A percentile compares a stretch with the other conserved stretches of the same genome.
phyloP scores from a whole-genome alignment of 1,140 invertebrate species.

The Lepidurus arcticus region DNA sequence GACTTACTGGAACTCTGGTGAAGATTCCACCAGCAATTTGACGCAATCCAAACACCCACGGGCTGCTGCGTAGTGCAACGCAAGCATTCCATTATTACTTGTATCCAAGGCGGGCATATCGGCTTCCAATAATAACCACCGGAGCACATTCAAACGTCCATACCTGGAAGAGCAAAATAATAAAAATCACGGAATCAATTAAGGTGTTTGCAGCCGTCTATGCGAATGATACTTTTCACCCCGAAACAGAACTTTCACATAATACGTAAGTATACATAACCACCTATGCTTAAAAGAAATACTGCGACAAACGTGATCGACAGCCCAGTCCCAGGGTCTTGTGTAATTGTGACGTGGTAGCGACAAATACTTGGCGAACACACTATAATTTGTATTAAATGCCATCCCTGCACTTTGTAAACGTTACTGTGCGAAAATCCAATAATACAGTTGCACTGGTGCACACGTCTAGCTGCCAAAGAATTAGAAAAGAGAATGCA shows the following conservation, averaged over 20 bases:
- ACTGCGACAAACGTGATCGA: background rate
- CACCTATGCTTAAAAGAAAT: background rate
- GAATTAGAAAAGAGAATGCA: background rate
- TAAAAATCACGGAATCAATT: too few relatives aligned
- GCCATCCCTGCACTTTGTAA: background rate
- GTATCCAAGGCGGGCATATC: constrained; percentile 53
- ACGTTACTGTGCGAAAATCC: background rate
- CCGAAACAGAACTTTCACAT: too few relatives aligned
- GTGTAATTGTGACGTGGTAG: background rate
- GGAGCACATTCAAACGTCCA: constrained; percentile 51
- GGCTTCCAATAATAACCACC: constrained; percentile 55
- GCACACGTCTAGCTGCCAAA: background rate
- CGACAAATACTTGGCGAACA: background rate
- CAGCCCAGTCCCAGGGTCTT: background rate
- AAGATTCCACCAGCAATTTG: constrained; percentile 65
- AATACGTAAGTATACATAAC: background rate
- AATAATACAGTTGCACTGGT: background rate
- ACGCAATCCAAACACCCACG: constrained; percentile 76
- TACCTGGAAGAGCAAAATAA: constrained; percentile 44
- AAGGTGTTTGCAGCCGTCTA: too few relatives aligned
- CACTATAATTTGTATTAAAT: background rate
- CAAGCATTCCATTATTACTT: constrained; percentile 54
- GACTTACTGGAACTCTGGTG: constrained; percentile 63
- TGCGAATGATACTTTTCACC: too few relatives aligned
- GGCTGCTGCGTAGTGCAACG: constrained; percentile 77